Percentiles rank a stretch among this genome's conserved stretches.
These are phyloP conservation scores for Pachypanchax playfairii DNA, from an alignment of 2,113 vertebrate genomes.

Conservation along the genomic window DNA sequence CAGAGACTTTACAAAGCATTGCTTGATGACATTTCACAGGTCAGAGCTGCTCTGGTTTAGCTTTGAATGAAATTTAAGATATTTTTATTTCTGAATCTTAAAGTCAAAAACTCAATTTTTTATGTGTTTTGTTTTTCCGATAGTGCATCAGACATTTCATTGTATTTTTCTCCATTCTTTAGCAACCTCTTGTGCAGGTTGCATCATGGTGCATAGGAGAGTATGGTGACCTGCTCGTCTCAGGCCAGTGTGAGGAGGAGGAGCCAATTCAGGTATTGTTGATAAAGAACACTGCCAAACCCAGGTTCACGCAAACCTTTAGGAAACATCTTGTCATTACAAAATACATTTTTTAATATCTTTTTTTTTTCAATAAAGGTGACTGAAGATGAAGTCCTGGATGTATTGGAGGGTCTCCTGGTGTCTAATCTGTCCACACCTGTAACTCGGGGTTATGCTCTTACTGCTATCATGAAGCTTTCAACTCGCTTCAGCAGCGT, in stretches of 20 bases:
- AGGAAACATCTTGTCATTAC: neutral
- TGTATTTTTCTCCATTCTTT: slow-evolving; percentile 54
- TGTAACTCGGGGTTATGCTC: slow-evolving; percentile 94
- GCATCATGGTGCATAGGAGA: slow-evolving; percentile 99
- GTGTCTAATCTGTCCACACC: slow-evolving; percentile 95
- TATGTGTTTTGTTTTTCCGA: neutral
- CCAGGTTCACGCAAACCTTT: neutral
- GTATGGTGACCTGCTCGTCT: slow-evolving; percentile 96
- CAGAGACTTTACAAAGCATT: slow-evolving; percentile 99
- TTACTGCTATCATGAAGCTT: slow-evolving; percentile 99
- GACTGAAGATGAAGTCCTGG: slow-evolving; percentile 97
- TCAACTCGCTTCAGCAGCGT: slow-evolving; percentile 96
- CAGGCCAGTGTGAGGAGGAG: slow-evolving; percentile 97
- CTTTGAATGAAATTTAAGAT: neutral
- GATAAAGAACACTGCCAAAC: neutral
- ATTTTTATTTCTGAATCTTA: neutral
- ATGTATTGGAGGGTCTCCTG: slow-evolving; percentile 96
- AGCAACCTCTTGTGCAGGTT: slow-evolving; percentile 98
- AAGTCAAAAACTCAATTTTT: neutral
- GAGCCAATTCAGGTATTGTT: slow-evolving; percentile 93
- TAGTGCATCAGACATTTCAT: neutral
- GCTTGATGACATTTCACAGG: slow-evolving; percentile 97
- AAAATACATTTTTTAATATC: neutral
- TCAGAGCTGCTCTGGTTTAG: slow-evolving; percentile 58
- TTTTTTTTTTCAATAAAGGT: slow-evolving; percentile 78